Conservation (phyloP, 2,797 vertebrate species). For the Naso thynnoides region DNA sequence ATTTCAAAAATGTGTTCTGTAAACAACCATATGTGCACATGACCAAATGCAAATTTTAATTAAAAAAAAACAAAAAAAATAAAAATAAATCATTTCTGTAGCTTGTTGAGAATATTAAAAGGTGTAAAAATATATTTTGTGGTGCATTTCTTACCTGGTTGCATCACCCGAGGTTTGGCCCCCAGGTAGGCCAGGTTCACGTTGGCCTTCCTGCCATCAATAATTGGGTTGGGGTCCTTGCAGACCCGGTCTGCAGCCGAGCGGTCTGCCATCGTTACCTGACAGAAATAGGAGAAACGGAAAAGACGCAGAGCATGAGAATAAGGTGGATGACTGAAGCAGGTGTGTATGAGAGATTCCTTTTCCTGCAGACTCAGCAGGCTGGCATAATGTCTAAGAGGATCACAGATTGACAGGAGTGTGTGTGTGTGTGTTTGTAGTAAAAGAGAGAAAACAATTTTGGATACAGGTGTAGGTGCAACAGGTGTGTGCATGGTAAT, state of each 20-base stretch:
- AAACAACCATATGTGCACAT: neutral
- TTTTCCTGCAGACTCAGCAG: neutral
- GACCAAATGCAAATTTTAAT: neutral
- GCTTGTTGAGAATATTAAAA: no score
- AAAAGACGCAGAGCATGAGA: constrained; percentile 37
- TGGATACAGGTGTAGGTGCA: neutral
- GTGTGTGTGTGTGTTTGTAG: constrained; percentile 1
- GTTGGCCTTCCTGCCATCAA: constrained; percentile 98
- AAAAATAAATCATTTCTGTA: neutral
- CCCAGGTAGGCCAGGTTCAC: constrained; percentile 98
- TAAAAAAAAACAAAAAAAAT: neutral
- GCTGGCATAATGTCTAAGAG: neutral
- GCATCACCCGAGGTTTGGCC: constrained; percentile 98
- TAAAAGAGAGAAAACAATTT: neutral
- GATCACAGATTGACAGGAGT: neutral
- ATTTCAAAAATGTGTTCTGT: neutral
- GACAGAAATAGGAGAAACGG: constrained; percentile 45
- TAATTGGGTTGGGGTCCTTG: constrained; percentile 99
- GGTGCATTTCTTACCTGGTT: constrained; percentile 91
- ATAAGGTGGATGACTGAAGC: neutral
- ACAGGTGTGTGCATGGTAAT: neutral
- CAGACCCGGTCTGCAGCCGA: constrained; percentile 96
- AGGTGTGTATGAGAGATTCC: neutral
- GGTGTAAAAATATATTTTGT: no score
- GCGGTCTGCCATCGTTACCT: constrained; percentile 99